Base-by-base conservation (phyloP, 2,888 invertebrate species). In the Anticlea derivata region DNA sequence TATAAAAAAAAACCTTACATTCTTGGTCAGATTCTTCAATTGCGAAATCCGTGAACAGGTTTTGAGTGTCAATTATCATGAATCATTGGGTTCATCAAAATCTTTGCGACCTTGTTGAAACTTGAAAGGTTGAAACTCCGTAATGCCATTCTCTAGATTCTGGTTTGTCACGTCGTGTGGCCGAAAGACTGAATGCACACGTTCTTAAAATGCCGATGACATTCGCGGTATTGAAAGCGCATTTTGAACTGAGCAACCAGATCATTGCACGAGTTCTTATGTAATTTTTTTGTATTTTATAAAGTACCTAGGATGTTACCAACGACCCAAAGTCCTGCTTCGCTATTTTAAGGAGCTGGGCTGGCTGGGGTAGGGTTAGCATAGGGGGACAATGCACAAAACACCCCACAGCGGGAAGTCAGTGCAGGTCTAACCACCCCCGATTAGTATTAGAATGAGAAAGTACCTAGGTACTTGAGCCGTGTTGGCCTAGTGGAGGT, bases 31-130 rank as follows among this genome's bases (percentile, higher is more conserved):
- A 43, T 49, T 46, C 31, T 17, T 40, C 8, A 10, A 49, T 43
- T 44, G 26, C 17, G 30, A 37, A 38, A 45, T 17, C 8, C 7
- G 22, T 7, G 33, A 60, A 58, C 60, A 29, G 50, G 60, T 58
- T 61, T 52, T 33, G 37, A 38, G 24, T 26, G 48, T 37, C 20
- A 47, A 45, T 47, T 41, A 40, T 41, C 31, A 44, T 65, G 65
- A 57, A 61, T 61, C 61, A 60, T 26, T 48, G 41, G 48, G 40
- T 44, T 49, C 49, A 61, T 49, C 62, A 53, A 58, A 66, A 68
- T 70, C 65, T 64, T 61, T 66, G 65, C 73, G 86, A 73, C 86
- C 86, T 86, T 86, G 86, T n/a, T n/a, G n/a, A n/a, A n/a, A n/a
- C 63, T 59, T 49, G 73, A 75, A 84, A 84, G 81, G 62, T 59